Evolutionary conservation across 2,797 vertebrate genomes (phyloP), one percentile per base, ranked within the genome.

Genomic region (Protosalanx chinensis): DNA sequence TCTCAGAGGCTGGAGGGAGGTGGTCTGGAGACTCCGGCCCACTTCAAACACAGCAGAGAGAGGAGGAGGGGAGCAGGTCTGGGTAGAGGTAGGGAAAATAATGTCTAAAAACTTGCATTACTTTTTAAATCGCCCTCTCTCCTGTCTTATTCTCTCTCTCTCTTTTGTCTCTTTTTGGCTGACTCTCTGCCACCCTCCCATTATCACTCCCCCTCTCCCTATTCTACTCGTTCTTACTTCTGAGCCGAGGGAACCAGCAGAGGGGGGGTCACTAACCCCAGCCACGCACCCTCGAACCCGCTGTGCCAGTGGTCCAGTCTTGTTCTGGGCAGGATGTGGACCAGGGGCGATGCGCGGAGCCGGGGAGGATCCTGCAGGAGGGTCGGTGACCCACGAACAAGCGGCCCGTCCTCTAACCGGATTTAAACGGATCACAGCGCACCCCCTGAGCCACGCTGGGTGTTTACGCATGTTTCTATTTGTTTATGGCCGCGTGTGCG

Each of bases 371-470:
- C 5, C 8, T 8, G 37, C 2, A 10, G 37, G 6, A 41, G 8
- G 37, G 37, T 8, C 13, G 32, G 35, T 51, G 41, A 67, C 30
- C 20, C 32, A 20, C 6, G 53, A 37, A 58, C 32, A 10, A 58
- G 67, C 23, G 57, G 57, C n/a, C 57, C 12, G n/a, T 58, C 67
- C 30, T 53, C 58, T 63, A 67, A 74, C 49, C 30, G 64, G 32
- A 68, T 74, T 68, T n/a, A 64, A 59, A 58, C 20, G 66, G 74
- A 76, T 72, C 65, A 63, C 66, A 32, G 60, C 18, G 57, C 41
- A 20, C n/a, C 60, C 75, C 13, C 7, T 53, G 4, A 53, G 51
- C 51, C 51, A 27, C 20, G 1, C 8, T 66, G 37, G 7, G 27
- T n/a, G 30, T 59, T 51, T 37, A 15, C 37, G 6, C 33, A 30